Conservation (phyloP, 2,113 vertebrate genomes). For the Odontophorus gujanensis region DNA sequence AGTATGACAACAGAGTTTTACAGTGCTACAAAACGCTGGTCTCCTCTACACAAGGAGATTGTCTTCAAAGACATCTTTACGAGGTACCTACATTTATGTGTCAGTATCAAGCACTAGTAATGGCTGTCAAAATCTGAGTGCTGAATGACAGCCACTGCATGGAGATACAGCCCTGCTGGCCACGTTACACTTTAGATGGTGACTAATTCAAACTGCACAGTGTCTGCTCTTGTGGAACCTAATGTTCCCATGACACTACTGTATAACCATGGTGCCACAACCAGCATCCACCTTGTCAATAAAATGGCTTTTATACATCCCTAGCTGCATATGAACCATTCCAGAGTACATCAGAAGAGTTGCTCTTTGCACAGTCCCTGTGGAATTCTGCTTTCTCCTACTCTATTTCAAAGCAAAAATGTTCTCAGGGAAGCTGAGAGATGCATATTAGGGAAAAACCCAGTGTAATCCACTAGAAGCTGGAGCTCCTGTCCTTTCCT, state of each 20-base stretch:
- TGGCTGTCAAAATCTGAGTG: not conserved
- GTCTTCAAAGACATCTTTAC: not conserved
- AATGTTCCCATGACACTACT: not conserved
- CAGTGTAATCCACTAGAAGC: not conserved
- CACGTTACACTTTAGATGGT: not conserved
- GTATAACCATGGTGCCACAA: not conserved
- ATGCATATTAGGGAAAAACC: not conserved
- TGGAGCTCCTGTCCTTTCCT: not conserved
- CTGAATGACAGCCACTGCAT: not conserved
- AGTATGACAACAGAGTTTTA: not conserved
- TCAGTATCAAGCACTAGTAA: not conserved
- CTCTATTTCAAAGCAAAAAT: conserved; percentile 8
- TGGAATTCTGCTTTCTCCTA: not conserved
- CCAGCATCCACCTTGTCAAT: not conserved
- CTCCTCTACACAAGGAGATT: not conserved
- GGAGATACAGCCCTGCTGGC: not conserved
- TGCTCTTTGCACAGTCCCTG: not conserved
- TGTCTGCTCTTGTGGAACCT: not conserved
- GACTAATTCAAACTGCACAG: conserved; percentile 7
- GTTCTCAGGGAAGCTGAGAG: not conserved
- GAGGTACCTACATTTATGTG: not conserved
- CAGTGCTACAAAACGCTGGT: not conserved
- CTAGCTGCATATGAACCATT: not conserved
- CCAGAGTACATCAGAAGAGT: conserved; percentile 14
- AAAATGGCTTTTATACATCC: conserved; percentile 5